phyloP scores from a whole-genome alignment of 2,113 vertebrate genomes.

The Cinclus cinclus region DNA sequence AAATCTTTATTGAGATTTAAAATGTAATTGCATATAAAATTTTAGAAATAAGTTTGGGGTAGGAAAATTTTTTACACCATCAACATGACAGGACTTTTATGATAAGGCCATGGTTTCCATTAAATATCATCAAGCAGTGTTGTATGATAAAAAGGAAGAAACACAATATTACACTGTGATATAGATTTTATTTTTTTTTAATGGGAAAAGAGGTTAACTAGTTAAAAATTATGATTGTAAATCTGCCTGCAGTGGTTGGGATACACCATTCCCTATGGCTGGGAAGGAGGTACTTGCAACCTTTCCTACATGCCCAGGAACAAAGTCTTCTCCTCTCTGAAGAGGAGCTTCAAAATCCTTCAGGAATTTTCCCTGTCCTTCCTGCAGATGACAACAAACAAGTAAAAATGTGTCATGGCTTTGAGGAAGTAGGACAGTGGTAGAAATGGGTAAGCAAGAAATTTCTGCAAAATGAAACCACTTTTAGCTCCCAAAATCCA shows the following conservation, averaged over 20 bases:
- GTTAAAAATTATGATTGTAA: neutral
- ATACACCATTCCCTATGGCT: neutral
- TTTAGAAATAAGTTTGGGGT: neutral
- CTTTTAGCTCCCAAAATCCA: neutral
- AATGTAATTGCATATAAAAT: neutral
- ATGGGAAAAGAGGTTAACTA: neutral
- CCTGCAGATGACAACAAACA: neutral
- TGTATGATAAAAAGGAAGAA: neutral
- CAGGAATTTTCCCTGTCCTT: neutral
- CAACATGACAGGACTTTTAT: neutral
- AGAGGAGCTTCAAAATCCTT: neutral
- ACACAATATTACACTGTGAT: neutral
- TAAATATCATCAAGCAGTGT: neutral
- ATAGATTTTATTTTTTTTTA: neutral
- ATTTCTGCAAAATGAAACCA: conserved; percentile 10
- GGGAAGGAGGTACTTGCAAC: neutral
- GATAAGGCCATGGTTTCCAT: neutral
- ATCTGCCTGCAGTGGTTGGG: neutral
- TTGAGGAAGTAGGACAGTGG: neutral
- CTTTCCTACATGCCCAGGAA: neutral
- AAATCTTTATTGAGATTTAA: neutral
- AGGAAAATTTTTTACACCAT: neutral
- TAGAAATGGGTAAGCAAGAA: neutral
- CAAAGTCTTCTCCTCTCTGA: neutral
- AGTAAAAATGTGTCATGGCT: neutral